phyloP scores from a whole-genome alignment of 2,113 vertebrate species.

The Pygoscelis antarcticus region DNA sequence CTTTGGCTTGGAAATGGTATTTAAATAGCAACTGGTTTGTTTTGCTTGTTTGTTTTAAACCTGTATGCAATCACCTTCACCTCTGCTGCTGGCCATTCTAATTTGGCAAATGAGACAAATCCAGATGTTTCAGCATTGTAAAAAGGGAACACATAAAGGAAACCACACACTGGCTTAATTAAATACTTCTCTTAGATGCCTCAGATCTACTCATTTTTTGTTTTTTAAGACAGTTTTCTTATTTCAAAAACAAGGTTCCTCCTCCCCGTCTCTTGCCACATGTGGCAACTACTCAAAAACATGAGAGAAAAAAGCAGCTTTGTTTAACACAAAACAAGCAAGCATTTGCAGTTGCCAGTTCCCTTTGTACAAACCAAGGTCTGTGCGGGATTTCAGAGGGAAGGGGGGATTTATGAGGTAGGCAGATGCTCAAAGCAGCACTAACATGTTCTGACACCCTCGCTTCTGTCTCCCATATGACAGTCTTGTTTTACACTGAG shows the following conservation, averaged over 20 bases:
- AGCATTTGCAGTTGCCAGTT: not conserved
- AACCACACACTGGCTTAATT: not conserved
- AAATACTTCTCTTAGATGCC: not conserved
- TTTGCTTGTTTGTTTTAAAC: not conserved
- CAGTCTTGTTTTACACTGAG: not conserved
- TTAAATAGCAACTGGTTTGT: not conserved
- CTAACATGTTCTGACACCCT: not conserved
- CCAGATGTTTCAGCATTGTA: constrained; percentile 9
- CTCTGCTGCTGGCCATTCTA: not conserved
- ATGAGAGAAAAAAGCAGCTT: not conserved
- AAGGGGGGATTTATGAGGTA: not conserved
- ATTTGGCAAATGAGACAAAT: not conserved
- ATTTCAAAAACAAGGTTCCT: not conserved
- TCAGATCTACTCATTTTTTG: not conserved
- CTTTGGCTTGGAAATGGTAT: not conserved
- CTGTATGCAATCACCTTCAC: not conserved
- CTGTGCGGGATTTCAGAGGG: not conserved
- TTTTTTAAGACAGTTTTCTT: not conserved
- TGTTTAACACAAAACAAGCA: not conserved
- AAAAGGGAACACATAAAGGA: not conserved
- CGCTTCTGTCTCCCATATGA: not conserved
- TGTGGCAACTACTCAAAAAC: not conserved
- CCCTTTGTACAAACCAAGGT: not conserved
- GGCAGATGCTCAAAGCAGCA: not conserved
- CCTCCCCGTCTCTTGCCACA: not conserved